These are phyloP conservation scores for Andrena chrysosceles DNA, from an alignment of 2,888 invertebrate genomes.

Conservation along the genomic window DNA sequence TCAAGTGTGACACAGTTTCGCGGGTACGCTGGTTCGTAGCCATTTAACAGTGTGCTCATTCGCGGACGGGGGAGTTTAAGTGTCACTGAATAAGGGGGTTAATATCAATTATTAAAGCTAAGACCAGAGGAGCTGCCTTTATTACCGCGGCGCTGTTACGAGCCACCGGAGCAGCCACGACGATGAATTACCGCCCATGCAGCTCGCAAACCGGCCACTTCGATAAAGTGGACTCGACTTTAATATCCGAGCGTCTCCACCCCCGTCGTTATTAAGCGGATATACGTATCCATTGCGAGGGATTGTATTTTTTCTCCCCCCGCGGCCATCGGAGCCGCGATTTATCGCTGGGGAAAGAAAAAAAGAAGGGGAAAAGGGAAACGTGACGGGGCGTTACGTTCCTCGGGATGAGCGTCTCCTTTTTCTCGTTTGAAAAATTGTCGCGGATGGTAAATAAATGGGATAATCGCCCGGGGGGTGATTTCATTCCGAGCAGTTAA, in stretches of 20 bases:
- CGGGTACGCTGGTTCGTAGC: not conserved
- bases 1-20: not conserved
- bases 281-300: constrained; percentile 23
- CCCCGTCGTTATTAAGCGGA: constrained; percentile 41
- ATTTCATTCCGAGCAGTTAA: not conserved
- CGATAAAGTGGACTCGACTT: constrained; percentile 29
- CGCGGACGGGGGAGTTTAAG: not conserved
- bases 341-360: constrained; percentile 27
- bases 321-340: constrained; percentile 4
- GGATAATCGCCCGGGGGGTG: not conserved
- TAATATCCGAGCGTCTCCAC: constrained; percentile 47
- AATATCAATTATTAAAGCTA: constrained; percentile 46
- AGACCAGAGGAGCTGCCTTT: constrained; percentile 21
- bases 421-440: not conserved
- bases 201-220: constrained; percentile 44
- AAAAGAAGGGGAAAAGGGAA: not conserved
- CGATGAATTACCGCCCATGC: constrained; percentile 38
- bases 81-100: not conserved
- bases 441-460: not conserved
- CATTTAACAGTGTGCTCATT: not conserved
- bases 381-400: not conserved
- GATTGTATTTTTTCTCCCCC: constrained; percentile 33
- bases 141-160: constrained; percentile 19
- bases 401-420: not conserved
- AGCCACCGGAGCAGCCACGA: constrained; percentile 1